These are phyloP conservation scores for Pongo abelii DNA, from an alignment of 2,113 vertebrate species.

Conservation along the genomic window DNA sequence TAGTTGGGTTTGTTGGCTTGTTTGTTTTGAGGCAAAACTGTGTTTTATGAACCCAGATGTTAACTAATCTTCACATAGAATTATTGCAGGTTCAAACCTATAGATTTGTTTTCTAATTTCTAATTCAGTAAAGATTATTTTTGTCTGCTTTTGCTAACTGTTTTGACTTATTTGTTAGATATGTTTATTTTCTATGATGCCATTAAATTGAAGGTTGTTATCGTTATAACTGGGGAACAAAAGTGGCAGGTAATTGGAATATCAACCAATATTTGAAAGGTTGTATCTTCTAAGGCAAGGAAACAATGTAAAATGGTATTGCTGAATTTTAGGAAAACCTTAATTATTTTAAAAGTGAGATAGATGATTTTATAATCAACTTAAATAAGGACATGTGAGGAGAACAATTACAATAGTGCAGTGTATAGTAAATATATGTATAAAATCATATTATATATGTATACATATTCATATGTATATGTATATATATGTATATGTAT, in stretches of 20 bases:
- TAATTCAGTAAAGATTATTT: slow-evolving; percentile 26
- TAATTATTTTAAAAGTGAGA: slow-evolving; percentile 44
- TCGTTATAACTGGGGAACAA: not conserved
- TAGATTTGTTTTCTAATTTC: slow-evolving; percentile 5
- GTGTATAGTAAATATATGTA: slow-evolving; percentile 3
- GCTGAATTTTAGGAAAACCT: slow-evolving; percentile 42
- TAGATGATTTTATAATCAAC: slow-evolving; percentile 20
- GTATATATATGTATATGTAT: too few relatives aligned
- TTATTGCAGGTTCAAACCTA: not conserved
- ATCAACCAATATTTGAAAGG: not conserved
- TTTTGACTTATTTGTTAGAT: slow-evolving; percentile 6
- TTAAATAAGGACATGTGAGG: not conserved
- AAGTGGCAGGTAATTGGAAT: not conserved
- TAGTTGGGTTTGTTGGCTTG: not conserved
- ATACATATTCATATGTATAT: too few relatives aligned
- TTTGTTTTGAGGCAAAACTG: not conserved
- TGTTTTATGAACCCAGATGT: not conserved
- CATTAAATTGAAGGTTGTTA: not conserved
- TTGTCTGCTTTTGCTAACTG: not conserved
- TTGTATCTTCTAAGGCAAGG: not conserved
- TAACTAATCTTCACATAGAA: slow-evolving; percentile 5
- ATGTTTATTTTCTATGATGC: not conserved
- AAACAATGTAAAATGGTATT: slow-evolving; percentile 22
- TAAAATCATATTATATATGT: not conserved
- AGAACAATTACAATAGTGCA: not conserved